Conservation (phyloP, 2,113 vertebrate species). For the Orthochromis indermauri region DNA sequence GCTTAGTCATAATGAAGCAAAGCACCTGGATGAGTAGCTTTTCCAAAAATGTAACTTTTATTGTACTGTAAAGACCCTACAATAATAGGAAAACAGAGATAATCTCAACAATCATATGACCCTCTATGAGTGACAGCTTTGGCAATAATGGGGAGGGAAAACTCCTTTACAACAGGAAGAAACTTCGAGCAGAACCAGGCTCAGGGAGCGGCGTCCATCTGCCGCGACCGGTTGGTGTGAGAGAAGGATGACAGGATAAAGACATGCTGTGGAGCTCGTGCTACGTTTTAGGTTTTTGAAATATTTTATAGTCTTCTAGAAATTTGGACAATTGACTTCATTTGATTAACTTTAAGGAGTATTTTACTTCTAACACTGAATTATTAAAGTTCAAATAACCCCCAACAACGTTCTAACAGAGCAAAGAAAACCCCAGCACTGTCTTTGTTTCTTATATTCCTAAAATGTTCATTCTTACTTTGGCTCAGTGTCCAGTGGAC, state of each 20-base stretch:
- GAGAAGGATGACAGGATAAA: not conserved
- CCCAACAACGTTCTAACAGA: not conserved
- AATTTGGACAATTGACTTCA: not conserved
- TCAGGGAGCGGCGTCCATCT: not conserved
- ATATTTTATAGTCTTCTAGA: not conserved
- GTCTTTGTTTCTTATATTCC: not conserved
- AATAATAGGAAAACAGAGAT: not conserved
- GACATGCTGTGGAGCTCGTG: not conserved
- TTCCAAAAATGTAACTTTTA: not conserved
- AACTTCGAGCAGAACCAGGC: not conserved
- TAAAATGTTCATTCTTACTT: not conserved
- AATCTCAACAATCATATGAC: not conserved
- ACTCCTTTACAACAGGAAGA: not conserved
- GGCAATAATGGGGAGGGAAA: not conserved
- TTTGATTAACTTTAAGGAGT: not conserved
- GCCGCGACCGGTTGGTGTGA: fast-evolving
- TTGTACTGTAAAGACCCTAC: not conserved
- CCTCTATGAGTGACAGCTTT: not conserved
- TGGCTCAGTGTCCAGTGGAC: not conserved
- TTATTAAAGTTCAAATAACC: not conserved
- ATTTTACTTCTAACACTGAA: not conserved
- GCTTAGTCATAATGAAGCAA: not conserved
- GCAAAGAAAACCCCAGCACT: not conserved
- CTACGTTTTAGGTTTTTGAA: not conserved
- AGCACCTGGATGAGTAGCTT: not conserved